Percentiles rank a stretch among this genome's conserved stretches.
phyloP scores from a whole-genome alignment of 2,113 vertebrate genomes.

The Scolopax mira region DNA sequence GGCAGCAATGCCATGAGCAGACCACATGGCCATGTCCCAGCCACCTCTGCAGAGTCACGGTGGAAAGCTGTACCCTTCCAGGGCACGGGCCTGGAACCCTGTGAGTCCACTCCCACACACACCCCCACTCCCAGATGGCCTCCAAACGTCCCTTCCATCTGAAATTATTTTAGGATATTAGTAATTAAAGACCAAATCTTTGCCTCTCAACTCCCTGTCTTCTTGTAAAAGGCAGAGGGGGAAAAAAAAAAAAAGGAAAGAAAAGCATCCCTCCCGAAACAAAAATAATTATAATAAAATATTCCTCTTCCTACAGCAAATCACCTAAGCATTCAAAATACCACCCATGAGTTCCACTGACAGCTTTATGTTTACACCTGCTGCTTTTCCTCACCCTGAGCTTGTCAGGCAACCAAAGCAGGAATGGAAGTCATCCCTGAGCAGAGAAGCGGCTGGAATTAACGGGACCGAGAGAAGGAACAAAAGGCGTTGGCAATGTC shows the following conservation, averaged over 20 bases:
- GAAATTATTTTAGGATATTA: neutral
- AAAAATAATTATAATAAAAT: neutral
- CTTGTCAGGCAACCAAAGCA: neutral
- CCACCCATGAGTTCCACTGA: neutral
- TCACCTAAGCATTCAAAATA: neutral
- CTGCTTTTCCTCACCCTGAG: slow-evolving; percentile 1
- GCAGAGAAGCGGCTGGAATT: neutral
- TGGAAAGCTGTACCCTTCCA: neutral
- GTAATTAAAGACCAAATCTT: neutral
- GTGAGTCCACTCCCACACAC: neutral
- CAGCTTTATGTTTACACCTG: neutral
- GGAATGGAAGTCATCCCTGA: neutral
- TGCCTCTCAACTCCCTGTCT: neutral
- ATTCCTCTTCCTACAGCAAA: neutral
- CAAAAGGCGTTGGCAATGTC: rapidly evolving
- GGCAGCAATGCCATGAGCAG: neutral
- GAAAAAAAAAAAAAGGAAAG: neutral
- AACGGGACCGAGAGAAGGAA: neutral
- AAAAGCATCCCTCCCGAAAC: neutral
- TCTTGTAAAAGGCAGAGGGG: neutral
- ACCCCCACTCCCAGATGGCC: slow-evolving; percentile 20
- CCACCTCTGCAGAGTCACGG: neutral
- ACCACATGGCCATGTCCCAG: neutral
- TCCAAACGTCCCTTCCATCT: neutral
- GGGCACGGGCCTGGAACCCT: neutral